Evolutionary conservation across 2,888 invertebrate genomes (phyloP), one percentile per base, ranked within the genome.

Genomic region (Melanostoma scalare): DNA sequence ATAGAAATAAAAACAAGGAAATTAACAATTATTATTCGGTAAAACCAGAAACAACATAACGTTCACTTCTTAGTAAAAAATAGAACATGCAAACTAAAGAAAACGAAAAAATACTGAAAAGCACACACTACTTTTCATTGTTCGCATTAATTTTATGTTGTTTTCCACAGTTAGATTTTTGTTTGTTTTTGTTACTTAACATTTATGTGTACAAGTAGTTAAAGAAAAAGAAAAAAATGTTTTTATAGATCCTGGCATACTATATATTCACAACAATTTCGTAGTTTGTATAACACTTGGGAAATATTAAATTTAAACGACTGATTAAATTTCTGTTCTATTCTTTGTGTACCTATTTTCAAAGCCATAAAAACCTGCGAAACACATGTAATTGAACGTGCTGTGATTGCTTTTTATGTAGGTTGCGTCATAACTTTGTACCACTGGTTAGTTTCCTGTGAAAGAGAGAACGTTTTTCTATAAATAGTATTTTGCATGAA

Each of bases 81-180:
- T 1, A 20, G 20, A 20, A 20, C 20, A 61, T 31, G 40, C 48
- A 78, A 72, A 48, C 46, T 30, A 65, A 58, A 76, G 65, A 56
- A 68, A 46, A 69, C 63, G 10, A 67, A 52, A 65, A 38, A 56
- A 60, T 67, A 58, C 52, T 50, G 36, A 71, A 82, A 53, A 60
- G 67, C 58, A 55, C 48, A 74, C 65, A 61, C 74, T 53, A 74
- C 30, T 9, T 65, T 44, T 50, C 65, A 61, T 73, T 67, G 46
- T 67, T 68, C 71, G 31, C 69, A 60, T 74, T 58, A 63, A 44
- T 52, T 53, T 53, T 78, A 31, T 77, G 68, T 73, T 69, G 50
- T 53, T 60, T 60, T 63, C 36, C 33, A n/a, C 31, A 9, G 30
- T 36, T 31, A 55, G n/a, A 9, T 55, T 55, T 55, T 55, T 55